Evolutionary conservation across 2,113 vertebrate species (phyloP), one percentile per base, ranked within the genome.

Genomic region (Aldabrachelys gigantea): DNA sequence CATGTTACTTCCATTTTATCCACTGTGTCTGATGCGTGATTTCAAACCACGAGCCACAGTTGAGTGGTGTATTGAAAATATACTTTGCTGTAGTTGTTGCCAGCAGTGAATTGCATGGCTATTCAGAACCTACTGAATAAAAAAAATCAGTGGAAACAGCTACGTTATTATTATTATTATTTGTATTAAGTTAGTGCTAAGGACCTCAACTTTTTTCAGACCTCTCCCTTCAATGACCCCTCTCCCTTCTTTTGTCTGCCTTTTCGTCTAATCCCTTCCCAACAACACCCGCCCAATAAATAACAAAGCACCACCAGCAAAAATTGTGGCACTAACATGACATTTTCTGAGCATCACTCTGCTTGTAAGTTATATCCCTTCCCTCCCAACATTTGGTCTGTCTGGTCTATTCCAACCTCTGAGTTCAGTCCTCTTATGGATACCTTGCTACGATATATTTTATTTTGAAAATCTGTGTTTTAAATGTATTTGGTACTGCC

Each of bases 281-380:
- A 79, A 10, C 10, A 59, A 69, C 75, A 2, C 0, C 5, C n/a
- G 3, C 22, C 54, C 22, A 24, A 25, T 25, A 56, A 24, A 56
- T 24, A 89, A 1, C 21, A 52, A 62, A 65, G 7, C 24, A 29
- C 17, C 38, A 25, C 0, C 80, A 93, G 35, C 2, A 3, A 65
- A 17, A 19, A 3, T 3, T 56, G 54, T 56, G 8, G 54, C 57
- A 8, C 49, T 31, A 38, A 44, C 19, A 22, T 12, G 22, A 0
- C 6, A 5, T 8, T 49, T 22, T 12, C 54, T 5, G 31, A 38
- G 53, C 84, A 29, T 6, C 0, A 0, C 38, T 2, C 65, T 29
- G 41, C 54, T 78, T 29, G 4, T 4, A 1, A 1, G 3, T 24
- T 7, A 50, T 6, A 13, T 0, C 0, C 41, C 24, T 10, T 25